Base-by-base conservation (phyloP, 2,113 vertebrate genomes). In the Bubo blakistoni region DNA sequence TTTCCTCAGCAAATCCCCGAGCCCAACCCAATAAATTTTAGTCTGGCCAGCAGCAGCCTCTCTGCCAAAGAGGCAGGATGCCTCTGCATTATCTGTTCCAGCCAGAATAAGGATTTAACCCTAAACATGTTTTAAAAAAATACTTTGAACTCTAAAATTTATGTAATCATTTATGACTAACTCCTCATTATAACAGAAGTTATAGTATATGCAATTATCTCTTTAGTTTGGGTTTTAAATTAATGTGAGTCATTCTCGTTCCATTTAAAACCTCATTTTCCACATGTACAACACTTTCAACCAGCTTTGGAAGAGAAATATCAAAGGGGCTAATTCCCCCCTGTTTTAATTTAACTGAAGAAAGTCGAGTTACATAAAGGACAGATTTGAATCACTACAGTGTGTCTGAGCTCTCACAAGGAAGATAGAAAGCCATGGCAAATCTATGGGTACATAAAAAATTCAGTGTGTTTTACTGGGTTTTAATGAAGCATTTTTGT, bases 111-210 rank as follows among this genome's bases (percentile, higher is more conserved):
- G 42, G 24, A 81, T 94, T 91, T 86, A 86, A 72, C 49, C 44
- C 73, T 66, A 79, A 87, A 83, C 7, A 17, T 30, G 52, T 38
- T 92, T 47, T 30, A 66, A 69, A 66, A 66, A 54, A 88, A 80
- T 94, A 3, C 90, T 91, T 96, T 88, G 81, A 95, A 96, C 65
- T 97, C 96, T 91, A 95, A 94, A 97, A 97, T 96, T 92, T 97
- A 90, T 76, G 83, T 89, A 96, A 94, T 93, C 96, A 79, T 85
- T 96, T 97, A 94, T 94, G 93, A 96, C 88, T 98, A 98, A 97
- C 88, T 95, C 93, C 69, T 97, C 87, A 49, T 93, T 94, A 96
- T 93, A 97, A 95, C 82, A 94, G 76, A 96, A 96, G 58, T 96
- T 97, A 95, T 88, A 74, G 86, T 95, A 94, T 94, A 86, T 26